Base-by-base conservation (phyloP, 2,113 vertebrate genomes). In the Mirza zaza region DNA sequence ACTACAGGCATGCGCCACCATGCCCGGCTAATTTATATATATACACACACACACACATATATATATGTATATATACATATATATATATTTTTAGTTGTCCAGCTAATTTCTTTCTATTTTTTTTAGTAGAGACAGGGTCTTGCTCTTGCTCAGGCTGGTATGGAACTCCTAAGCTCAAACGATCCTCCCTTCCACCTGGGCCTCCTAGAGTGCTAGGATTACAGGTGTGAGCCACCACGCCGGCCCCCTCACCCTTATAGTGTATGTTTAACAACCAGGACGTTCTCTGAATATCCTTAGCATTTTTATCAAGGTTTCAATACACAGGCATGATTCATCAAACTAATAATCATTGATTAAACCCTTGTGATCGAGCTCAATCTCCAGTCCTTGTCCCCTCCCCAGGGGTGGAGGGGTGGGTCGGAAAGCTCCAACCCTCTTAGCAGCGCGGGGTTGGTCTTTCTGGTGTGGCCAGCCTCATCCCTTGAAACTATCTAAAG, bases 261-360 rank as follows among this genome's bases (percentile, higher is more conserved):
- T 42, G 5, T 63, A 45, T 15, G 8, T 20, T 61, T 12, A 77
- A 48, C 61, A 59, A 39, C 6, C 57, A 68, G 71, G 91, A 88
- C 55, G 23, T 14, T 71, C 55, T 73, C n/a, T 42, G 57, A 77
- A 70, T 8, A 52, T 15, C 50, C 50, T 52, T 32, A 23, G 65
- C 67, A 70, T 88, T 94, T 88, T 91, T n/a, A 50, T 70, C 27
- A 50, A 73, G 13, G 70, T 90, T 79, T 91, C 50, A 79, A 71
- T 87, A 68, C 8, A 59, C 29, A 84, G n/a, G n/a, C 65, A 79
- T 59, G 50, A 68, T 11, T 70, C 67, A 75, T 55, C n/a, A 82
- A 80, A 77, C 23, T 80, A 55, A 3, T 94, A 45, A 65, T 39
- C 42, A 73, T 25, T 70, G 71, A 70, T 70, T 32, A 82, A 81